Evolutionary conservation across 2,113 vertebrate genomes (phyloP).

Genomic region (Thalassarche chlororhynchos): DNA sequence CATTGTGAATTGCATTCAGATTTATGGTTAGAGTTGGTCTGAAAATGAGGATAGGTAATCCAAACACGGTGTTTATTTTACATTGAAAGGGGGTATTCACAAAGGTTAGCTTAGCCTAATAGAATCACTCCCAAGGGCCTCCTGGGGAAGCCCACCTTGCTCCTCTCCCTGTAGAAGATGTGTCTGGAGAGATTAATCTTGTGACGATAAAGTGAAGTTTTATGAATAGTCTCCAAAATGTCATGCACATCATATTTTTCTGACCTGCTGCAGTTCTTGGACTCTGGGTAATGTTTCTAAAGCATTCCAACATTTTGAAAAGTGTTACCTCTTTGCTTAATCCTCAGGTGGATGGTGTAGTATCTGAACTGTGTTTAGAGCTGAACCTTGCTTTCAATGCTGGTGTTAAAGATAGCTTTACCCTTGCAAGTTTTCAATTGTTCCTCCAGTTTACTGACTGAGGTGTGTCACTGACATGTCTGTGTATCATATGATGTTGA

Average conservation of each 20-base stretch:
- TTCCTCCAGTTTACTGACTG: not conserved
- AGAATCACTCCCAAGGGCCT: not conserved
- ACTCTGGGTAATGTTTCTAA: not conserved
- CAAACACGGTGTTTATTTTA: not conserved
- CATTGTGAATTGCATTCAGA: not conserved
- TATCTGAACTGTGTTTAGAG: not conserved
- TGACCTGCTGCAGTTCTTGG: not conserved
- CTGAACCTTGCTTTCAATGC: not conserved
- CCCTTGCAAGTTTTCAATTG: not conserved
- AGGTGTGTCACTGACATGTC: not conserved
- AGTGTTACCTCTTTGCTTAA: not conserved
- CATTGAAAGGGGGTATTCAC: not conserved
- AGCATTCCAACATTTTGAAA: not conserved
- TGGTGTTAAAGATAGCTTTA: not conserved
- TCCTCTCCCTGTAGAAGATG: not conserved
- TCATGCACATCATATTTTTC: not conserved
- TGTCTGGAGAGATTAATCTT: not conserved
- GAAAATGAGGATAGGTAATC: not conserved
- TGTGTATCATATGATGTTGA: not conserved
- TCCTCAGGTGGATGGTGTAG: not conserved
- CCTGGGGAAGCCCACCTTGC: not conserved
- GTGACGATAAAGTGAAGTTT: not conserved
- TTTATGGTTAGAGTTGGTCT: not conserved
- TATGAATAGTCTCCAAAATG: not conserved
- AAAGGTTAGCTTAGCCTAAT: not conserved